Evolutionary conservation across 2,888 invertebrate genomes (phyloP), one percentile per base, ranked within the genome.

Genomic region (Alsophila aescularia): DNA sequence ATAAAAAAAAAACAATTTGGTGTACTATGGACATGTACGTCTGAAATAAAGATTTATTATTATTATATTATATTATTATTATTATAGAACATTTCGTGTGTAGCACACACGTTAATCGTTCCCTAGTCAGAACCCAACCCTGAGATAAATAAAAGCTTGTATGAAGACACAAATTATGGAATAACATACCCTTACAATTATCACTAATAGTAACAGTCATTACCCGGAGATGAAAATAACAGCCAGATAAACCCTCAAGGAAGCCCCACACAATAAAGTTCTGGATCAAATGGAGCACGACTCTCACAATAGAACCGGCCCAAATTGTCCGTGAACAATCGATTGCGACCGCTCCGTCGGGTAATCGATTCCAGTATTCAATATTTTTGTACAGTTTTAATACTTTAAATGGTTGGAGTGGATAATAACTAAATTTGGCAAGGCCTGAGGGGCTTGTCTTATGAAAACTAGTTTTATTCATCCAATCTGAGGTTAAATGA

Each of bases 301-400:
- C 58, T 27, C 34, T 42, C 35, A 58, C 58, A 62, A 62, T 56
- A 44, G 57, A 45, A 31, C 41, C 50, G 49, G 32, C 35, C 16
- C 52, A 49, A 62, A 62, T 62, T 48, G 59, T 31, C 52, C 59
- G 58, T 55, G 55, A 51, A 58, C 40, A 42, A 53, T 58, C 45
- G 52, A 58, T 58, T 48, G 32, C 13, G 18, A 10, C 50, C 50
- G 43, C 40, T 51, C 44, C 55, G 40, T 53, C 47, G 40, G 32
- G 29, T 56, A 60, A 64, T 59, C 59, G 61, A 55, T 56, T 60
- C 49, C 43, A 47, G 51, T 37, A 50, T 58, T 58, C 36, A 39
- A 41, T 65, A 56, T 53, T 58, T 56, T 53, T 53, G 47, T 60
- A 60, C 56, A 56, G 60, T 59, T 59, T 57, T 52, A 52, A 41